Conservation (phyloP, 2,797 vertebrate species). For the Erpetoichthys calabaricus region DNA sequence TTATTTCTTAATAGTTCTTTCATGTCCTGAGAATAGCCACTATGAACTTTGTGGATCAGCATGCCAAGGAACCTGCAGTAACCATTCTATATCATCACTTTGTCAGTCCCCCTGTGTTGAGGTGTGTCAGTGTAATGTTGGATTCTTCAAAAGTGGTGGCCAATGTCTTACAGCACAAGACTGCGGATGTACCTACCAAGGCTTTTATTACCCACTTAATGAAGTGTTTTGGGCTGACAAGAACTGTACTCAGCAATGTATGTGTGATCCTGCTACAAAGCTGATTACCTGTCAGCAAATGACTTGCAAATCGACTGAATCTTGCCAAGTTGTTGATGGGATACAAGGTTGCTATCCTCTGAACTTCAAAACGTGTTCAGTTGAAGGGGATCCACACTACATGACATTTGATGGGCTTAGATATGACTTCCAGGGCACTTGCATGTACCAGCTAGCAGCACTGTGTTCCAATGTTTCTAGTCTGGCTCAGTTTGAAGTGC, state of each 20-base stretch:
- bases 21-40: slow-evolving; percentile 38
- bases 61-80: slow-evolving; percentile 34
- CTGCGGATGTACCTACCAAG: slow-evolving; percentile 37
- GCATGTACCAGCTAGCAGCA: slow-evolving; percentile 25
- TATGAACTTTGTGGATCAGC: slow-evolving; percentile 37
- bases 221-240: slow-evolving; percentile 39
- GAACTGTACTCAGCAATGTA: slow-evolving; percentile 33
- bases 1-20: slow-evolving; percentile 20
- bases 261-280: slow-evolving; percentile 28
- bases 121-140: slow-evolving; percentile 36
- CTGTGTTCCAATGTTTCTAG: slow-evolving; percentile 10
- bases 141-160: slow-evolving; percentile 28
- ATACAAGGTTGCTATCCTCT: slow-evolving; percentile 27
- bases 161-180: slow-evolving; percentile 25
- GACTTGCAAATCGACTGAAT: slow-evolving; percentile 27
- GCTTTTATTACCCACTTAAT: slow-evolving; percentile 29
- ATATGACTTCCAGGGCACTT: slow-evolving; percentile 34
- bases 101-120: slow-evolving; percentile 34
- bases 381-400: slow-evolving; percentile 8
- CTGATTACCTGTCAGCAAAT: slow-evolving; percentile 27
- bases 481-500: slow-evolving; percentile 22
- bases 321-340: slow-evolving; percentile 29
- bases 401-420: slow-evolving; percentile 30
- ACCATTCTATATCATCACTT: slow-evolving; percentile 4
- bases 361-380: slow-evolving; percentile 9